Conservation (phyloP, 1,140 invertebrate species). For the Eumeta japonica region DNA sequence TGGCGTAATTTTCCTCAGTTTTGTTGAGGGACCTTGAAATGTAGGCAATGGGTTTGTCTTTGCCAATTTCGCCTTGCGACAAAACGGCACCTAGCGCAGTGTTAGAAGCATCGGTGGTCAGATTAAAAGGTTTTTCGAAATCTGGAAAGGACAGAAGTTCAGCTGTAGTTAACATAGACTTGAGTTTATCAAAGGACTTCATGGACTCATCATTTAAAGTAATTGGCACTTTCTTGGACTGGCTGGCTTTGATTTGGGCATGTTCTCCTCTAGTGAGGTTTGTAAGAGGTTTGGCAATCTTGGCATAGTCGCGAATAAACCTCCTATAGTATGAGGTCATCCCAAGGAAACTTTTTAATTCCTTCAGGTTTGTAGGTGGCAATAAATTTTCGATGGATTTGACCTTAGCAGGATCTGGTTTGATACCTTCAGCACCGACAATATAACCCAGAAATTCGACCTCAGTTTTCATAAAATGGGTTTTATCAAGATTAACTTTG, state of each 20-base stretch:
- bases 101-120: slow-evolving; percentile 39
- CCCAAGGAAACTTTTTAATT: no score
- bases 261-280: no score
- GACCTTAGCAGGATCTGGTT: slow-evolving; percentile 26
- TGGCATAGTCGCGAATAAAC: no score
- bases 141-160: no score
- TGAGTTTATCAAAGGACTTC: slow-evolving; percentile 21
- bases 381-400: no score
- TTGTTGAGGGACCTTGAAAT: slow-evolving; percentile 19
- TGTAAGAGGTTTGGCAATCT: no score
- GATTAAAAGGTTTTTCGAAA: slow-evolving; percentile 25
- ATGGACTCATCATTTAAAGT: slow-evolving; percentile 22
- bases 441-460: slow-evolving; percentile 32
- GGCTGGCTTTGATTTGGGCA: no score
- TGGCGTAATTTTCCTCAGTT: no score
- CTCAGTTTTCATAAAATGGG: slow-evolving; percentile 24
- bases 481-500: slow-evolving; percentile 43
- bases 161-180: no score
- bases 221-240: slow-evolving; percentile 22
- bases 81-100: slow-evolving; percentile 36
- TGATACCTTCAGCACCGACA: slow-evolving; percentile 22
- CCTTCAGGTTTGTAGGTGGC: no score
- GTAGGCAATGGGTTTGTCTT: slow-evolving; percentile 27
- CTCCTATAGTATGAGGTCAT: no score
- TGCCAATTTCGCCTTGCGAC: slow-evolving; percentile 19